A percentile compares a stretch with the other conserved stretches of the same genome.
phyloP scores from a whole-genome alignment of 1,140 invertebrate genomes.

The Marisa cornuarietis region DNA sequence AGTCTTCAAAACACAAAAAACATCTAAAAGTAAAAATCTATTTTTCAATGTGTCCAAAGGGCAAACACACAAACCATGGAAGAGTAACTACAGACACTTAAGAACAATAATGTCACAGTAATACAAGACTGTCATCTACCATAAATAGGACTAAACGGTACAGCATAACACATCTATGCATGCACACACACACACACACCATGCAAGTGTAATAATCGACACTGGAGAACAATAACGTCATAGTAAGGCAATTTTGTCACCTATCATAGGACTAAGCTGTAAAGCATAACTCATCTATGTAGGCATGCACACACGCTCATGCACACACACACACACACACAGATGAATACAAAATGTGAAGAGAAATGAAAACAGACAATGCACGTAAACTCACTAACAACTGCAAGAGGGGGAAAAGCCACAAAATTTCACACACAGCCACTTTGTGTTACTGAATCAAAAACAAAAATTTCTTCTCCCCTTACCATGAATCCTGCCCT shows the following conservation, averaged over 20 bases:
- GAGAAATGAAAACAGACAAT: not conserved
- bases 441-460: not conserved
- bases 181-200: not conserved
- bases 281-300: too few relatives aligned
- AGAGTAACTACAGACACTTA: too few relatives aligned
- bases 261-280: too few relatives aligned
- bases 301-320: not conserved
- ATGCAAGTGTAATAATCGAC: not conserved
- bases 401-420: not conserved
- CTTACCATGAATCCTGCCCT: not conserved
- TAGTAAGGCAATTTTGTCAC: too few relatives aligned
- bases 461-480: not conserved
- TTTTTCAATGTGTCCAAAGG: too few relatives aligned
- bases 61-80: too few relatives aligned
- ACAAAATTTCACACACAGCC: not conserved
- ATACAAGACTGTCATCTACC: too few relatives aligned
- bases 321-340: slow-evolving; percentile 3
- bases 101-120: too few relatives aligned
- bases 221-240: not conserved
- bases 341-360: not conserved
- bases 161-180: not conserved
- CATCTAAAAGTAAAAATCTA: too few relatives aligned
- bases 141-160: too few relatives aligned
- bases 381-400: not conserved
- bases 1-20: too few relatives aligned